Base-by-base conservation (phyloP, 2,797 vertebrate species). In the Ctenosaura bakeri region DNA sequence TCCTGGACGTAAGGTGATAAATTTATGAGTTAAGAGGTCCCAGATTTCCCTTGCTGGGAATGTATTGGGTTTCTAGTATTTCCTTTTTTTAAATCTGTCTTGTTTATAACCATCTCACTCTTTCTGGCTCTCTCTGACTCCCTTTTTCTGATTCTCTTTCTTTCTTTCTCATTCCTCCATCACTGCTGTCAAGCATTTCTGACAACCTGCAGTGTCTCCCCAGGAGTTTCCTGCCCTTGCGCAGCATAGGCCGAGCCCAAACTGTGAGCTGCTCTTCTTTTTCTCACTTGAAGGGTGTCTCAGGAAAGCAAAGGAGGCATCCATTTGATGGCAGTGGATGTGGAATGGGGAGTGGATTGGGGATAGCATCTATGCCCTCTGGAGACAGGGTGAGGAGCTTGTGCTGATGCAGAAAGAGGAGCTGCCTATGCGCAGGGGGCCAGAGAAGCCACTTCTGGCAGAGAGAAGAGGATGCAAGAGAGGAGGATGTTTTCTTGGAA, bases 401-500 rank as follows among this genome's bases (percentile, higher is more conserved):
- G 9, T 32, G 86, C 86, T 71, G 88, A 86, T 91, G 54, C 50
- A 82, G 0, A 77, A 84, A 83, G 92, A 32, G 50, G 56, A 86
- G 73, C 89, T 77, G 69, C 89, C 87, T 38, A 88, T 7, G 29
- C n/a, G 69, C 79, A 79, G 93, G 89, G 90, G 16, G 46, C 5
- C 18, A 6, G 77, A 88, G 66, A 90, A 91, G 87, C 56, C 89
- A 90, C 77, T 66, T 85, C 26, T 78, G 56, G 87, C 90, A 50
- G 46, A 32, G 42, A 81, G 42, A 92, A 86, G 87, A 32, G 66
- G 54, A 38, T 86, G 26, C 78, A 38, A 59, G 20, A 50, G 59
- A 1, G 14, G 91, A 42, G 83, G 62, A 96, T 96, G 96, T 94
- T 92, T 91, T 93, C 95, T 90, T 91, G 56, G 91, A 92, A 95